Conservation (phyloP, 2,113 vertebrate species). For the Ptilonorhynchus violaceus region DNA sequence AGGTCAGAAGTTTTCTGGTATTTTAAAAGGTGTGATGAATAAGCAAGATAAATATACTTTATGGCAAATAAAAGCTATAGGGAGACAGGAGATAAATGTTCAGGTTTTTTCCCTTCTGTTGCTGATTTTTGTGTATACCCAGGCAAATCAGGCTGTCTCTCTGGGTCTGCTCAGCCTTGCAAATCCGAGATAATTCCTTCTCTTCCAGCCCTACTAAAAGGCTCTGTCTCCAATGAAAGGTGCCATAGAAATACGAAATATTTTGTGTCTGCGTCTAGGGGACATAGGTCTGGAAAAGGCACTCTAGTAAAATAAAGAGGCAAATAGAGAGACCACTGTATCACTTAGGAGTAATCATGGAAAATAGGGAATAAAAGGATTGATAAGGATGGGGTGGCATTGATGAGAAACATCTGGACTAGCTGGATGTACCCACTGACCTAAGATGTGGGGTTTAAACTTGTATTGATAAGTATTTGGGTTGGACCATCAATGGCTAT, state of each 20-base stretch:
- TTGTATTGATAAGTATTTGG: background rate
- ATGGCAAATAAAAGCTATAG: background rate
- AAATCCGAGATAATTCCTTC: background rate
- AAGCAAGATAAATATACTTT: background rate
- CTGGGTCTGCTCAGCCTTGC: background rate
- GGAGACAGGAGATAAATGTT: background rate
- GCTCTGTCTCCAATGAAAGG: background rate
- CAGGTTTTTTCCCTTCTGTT: background rate
- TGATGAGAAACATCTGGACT: background rate
- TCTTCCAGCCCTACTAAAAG: background rate
- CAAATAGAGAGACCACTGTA: background rate
- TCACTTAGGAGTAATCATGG: background rate
- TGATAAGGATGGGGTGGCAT: background rate
- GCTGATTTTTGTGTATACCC: background rate
- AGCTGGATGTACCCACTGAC: background rate
- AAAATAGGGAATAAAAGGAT: background rate
- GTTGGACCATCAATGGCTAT: background rate
- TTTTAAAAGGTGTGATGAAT: background rate
- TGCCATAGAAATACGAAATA: background rate
- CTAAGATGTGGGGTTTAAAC: background rate
- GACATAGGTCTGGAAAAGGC: background rate
- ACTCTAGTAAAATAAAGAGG: background rate
- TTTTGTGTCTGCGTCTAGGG: background rate
- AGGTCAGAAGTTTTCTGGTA: background rate
- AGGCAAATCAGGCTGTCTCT: background rate